Base-by-base conservation (phyloP, 2,888 invertebrate species). In the Mantis religiosa region DNA sequence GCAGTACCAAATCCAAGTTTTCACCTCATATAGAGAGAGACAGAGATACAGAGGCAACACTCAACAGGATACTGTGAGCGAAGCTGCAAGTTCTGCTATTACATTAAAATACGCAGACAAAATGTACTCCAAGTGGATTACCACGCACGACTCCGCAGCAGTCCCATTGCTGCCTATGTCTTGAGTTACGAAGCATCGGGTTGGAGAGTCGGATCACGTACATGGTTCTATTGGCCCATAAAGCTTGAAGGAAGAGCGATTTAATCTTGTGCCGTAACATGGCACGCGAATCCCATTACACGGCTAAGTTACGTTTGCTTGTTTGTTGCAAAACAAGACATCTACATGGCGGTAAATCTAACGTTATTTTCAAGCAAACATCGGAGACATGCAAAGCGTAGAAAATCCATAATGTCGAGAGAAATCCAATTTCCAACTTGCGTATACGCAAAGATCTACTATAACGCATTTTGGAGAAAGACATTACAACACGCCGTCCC, bases 181-280 rank as follows among this genome's bases (percentile, higher is more conserved):
- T 71, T 85, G 47, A 85, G 47, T 85, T 84, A 84, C 34, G 84
- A 20, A 27, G 34, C 9, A 15, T 71, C 15, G 54, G 14, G 15
- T 85, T 86, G 86, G 54, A 25, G 28, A 82, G 30, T 34, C 87
- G 27, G 81, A 27, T 87, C 87, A 87, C 87, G 87, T 87, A 82
- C n/a, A 14, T 82, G n/a, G 27, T 82, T 81, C 82, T 87, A 87
- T 34, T 82, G 87, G 87, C 87, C 82, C 82, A 87, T 87, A 87
- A 87, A 87, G 82, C 87, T 81, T 87, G 81, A 82, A 87, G 87
- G 85, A 87, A 87, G 87, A 82, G 82, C 87, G 87, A 87, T 87
- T 87, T 87, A 82, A 87, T 87, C 82, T 34, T 30, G 30, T 82
- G 71, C 27, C 27, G 47, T 85, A 54, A 27, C 85, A 71, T 71